A percentile compares a stretch with the other conserved stretches of the same genome.
Conservation (phyloP, 2,797 vertebrate species). For the Chaunax sp. region DNA sequence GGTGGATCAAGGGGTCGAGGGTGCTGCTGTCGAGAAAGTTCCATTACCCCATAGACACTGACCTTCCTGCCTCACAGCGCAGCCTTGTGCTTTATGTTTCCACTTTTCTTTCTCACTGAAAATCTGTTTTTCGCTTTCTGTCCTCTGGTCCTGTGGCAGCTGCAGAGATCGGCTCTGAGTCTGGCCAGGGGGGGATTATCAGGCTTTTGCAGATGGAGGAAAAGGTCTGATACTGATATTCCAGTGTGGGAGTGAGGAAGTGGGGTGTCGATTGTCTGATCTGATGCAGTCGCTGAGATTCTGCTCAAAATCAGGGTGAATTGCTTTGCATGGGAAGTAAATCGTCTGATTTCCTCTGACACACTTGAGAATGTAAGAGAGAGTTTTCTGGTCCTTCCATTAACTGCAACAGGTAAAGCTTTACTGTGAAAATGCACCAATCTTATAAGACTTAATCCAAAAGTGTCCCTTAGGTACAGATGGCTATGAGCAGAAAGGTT, state of each 20-base stretch:
- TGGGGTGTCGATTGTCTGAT: constrained; percentile 39
- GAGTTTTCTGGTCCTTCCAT: background rate
- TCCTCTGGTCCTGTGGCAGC: constrained; percentile 54
- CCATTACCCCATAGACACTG: constrained; percentile 69
- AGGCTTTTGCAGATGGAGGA: constrained; percentile 39
- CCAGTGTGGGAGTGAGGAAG: constrained; percentile 62
- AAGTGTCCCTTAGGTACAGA: too few species aligned
- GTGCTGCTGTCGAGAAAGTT: constrained; percentile 63
- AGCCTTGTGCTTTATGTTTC: constrained; percentile 55
- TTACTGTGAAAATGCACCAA: too few species aligned
- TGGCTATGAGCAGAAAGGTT: too few species aligned
- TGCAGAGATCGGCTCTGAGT: constrained; percentile 50
- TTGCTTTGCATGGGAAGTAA: constrained; percentile 2
- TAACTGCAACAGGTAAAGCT: too few species aligned
- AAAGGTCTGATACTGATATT: constrained; percentile 60
- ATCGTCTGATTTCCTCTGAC: constrained; percentile 8
- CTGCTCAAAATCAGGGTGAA: constrained; percentile 4
- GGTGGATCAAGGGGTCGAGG: constrained; percentile 55
- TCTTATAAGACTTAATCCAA: too few species aligned
- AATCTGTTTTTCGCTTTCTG: constrained; percentile 49
- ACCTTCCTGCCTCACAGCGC: constrained; percentile 73
- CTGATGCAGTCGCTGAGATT: constrained; percentile 15
- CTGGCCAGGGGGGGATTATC: constrained; percentile 29
- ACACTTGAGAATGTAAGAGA: constrained; percentile 1
- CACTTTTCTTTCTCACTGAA: constrained; percentile 31